These are phyloP conservation scores for Drosophila pegasa DNA, from an alignment of 2,888 invertebrate species.

Conservation along the genomic window DNA sequence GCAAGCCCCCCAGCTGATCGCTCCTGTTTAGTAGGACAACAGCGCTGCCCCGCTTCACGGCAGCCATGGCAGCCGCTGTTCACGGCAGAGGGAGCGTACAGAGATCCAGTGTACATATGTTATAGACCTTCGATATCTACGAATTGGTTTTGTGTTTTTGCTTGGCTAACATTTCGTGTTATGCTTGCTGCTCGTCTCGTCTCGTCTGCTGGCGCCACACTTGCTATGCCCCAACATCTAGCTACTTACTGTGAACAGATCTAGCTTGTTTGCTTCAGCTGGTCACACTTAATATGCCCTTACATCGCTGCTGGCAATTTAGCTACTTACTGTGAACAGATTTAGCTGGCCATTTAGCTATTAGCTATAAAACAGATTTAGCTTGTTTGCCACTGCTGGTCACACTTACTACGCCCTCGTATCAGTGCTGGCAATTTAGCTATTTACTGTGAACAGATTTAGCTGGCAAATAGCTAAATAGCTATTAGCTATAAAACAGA, in stretches of 20 bases:
- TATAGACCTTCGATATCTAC: slow-evolving; percentile 44
- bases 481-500: too few species aligned
- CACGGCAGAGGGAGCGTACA: slow-evolving; percentile 45
- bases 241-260: too few species aligned
- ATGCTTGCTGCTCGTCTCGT: slow-evolving; percentile 37
- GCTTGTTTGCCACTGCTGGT: too few species aligned
- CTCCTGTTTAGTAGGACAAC: slow-evolving; percentile 65
- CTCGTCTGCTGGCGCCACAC: slow-evolving; percentile 38
- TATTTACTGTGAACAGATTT: not conserved
- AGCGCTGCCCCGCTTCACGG: slow-evolving; percentile 52
- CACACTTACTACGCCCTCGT: not conserved
- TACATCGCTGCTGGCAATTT: not conserved
- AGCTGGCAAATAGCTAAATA: too few species aligned
- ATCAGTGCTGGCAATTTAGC: slow-evolving; percentile 2
- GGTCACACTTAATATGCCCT: not conserved
- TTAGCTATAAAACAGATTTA: too few species aligned
- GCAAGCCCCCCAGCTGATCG: slow-evolving; percentile 7
- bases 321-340: not conserved
- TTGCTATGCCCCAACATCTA: not conserved
- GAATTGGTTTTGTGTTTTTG: slow-evolving; percentile 50
- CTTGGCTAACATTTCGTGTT: slow-evolving; percentile 23
- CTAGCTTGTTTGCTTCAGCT: too few species aligned
- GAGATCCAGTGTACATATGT: not conserved
- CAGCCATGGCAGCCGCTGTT: slow-evolving; percentile 8
- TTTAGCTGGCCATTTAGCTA: too few species aligned